Conservation (phyloP, 30 jellyfish, hydroid and myxozoan species). For the Aurelia sp. region DNA sequence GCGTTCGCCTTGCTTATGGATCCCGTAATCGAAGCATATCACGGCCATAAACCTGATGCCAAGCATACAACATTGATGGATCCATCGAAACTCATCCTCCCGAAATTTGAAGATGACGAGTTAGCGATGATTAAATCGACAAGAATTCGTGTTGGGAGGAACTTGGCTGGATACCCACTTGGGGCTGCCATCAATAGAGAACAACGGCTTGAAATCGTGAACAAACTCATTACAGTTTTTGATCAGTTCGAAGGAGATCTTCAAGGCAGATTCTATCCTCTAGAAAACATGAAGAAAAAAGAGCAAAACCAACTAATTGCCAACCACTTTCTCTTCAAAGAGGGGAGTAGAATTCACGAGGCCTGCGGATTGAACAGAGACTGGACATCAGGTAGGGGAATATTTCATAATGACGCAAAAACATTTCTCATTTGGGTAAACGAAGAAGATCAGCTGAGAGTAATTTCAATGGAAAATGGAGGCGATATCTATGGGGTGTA, state of each 20-base stretch:
- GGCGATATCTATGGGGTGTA: conserved; percentile 80
- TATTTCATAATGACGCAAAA: conserved; percentile 76
- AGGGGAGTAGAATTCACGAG: conserved; percentile 70
- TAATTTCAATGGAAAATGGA: conserved; percentile 81
- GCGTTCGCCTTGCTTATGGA: too few species aligned
- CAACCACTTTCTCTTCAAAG: conserved; percentile 78
- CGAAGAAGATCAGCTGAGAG: conserved; percentile 86
- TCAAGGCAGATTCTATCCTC: conserved; percentile 77
- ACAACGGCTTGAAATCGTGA: too few species aligned
- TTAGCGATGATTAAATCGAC: conserved; percentile 10
- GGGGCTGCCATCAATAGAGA: too few species aligned
- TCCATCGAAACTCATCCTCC: too few species aligned
- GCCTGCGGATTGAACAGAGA: conserved; percentile 85
- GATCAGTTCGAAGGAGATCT: too few species aligned
- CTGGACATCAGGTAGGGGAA: conserved; percentile 91
- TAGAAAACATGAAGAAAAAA: conserved; percentile 60
- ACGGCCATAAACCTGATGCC: too few species aligned
- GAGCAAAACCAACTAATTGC: conserved; percentile 71
- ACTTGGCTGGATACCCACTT: conserved; percentile 30
- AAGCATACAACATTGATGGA: too few species aligned
- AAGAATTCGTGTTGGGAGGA: conserved; percentile 69
- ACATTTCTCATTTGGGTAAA: conserved; percentile 80
- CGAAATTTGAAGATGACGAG: too few species aligned
- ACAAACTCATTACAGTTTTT: too few species aligned
- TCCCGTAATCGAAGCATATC: too few species aligned